These are phyloP conservation scores for Horisme vitalbata DNA, from an alignment of 2,888 invertebrate species.

Conservation along the genomic window DNA sequence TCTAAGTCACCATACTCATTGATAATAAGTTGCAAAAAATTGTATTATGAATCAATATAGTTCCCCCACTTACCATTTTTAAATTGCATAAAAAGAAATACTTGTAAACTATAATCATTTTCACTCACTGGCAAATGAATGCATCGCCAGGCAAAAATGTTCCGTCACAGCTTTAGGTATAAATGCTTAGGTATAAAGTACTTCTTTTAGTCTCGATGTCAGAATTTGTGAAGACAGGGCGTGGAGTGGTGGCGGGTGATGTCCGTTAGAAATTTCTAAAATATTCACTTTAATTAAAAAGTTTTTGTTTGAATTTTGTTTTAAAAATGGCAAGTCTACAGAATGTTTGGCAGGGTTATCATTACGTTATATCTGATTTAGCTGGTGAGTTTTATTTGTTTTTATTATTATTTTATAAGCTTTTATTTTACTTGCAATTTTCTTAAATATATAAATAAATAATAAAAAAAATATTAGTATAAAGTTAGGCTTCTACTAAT, in stretches of 20 bases:
- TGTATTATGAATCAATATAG: too few relatives aligned
- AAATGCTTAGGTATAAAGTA: neutral
- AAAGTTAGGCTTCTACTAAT: too few relatives aligned
- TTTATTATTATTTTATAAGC: neutral
- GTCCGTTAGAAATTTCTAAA: too few relatives aligned
- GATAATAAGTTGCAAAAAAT: too few relatives aligned
- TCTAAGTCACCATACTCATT: too few relatives aligned
- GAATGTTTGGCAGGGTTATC: constrained; percentile 34
- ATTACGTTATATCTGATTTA: constrained; percentile 43
- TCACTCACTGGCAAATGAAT: neutral
- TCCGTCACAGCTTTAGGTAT: neutral
- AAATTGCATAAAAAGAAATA: neutral
- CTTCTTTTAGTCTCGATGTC: neutral
- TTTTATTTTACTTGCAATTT: too few relatives aligned
- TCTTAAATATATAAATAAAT: neutral
- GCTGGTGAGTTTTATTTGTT: constrained; percentile 38
- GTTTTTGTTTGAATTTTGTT: too few relatives aligned
- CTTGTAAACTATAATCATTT: neutral
- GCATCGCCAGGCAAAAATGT: neutral
- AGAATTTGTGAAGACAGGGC: neutral
- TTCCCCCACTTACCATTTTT: neutral
- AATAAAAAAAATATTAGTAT: too few relatives aligned
- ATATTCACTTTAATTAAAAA: too few relatives aligned
- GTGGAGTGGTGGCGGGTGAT: neutral
- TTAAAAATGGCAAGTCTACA: constrained; percentile 31